Base-by-base conservation (phyloP, 2,888 invertebrate species). In the Galerucella pusilla region DNA sequence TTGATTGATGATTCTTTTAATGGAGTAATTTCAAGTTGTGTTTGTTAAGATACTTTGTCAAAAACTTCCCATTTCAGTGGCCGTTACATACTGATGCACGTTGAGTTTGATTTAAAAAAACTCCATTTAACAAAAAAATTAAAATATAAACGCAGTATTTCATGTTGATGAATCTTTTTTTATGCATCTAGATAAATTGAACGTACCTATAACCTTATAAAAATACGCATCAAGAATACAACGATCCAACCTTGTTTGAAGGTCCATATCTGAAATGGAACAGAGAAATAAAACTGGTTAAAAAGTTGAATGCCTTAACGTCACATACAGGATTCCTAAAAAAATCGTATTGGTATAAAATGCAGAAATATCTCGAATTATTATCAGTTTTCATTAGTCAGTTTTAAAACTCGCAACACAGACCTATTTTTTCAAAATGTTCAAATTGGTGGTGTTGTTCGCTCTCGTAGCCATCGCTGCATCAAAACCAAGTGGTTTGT, bases 401-500 rank as follows among this genome's bases (percentile, higher is more conserved):
- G 73, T 75, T 59, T 74, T 16, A 14, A 74, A 49, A 75, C 74
- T 75, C 54, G 69, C 78, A 78, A 77, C 78, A 77, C 78, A 78
- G 78, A 78, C 78, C 78, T 75, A 65, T 67, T 75, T 71, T 28
- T 57, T 25, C 61, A 72, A 81, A 80, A 84, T 84, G 84, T 84
- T 82, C 77, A 83, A 83, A 78, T 81, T 84, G 81, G 82, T 83
- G 81, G 83, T 84, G 81, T 82, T 92, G 87, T 90, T 90, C 88
- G 90, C 91, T 88, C 88, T 92, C 79, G 87, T 90, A 85, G 89
- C 91, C 80, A 88, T 91, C 85, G 91, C 90, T 76, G 89, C 89
- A 84, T 91, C 91, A 83, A 88, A 79, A 82, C 88, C 75, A 73
- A 88, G 79, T 84, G 71, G 66, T 14, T 61, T 67, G 25, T 54